Evolutionary conservation across 2,797 vertebrate species (phyloP).

Genomic region (Gallinago solitaria): DNA sequence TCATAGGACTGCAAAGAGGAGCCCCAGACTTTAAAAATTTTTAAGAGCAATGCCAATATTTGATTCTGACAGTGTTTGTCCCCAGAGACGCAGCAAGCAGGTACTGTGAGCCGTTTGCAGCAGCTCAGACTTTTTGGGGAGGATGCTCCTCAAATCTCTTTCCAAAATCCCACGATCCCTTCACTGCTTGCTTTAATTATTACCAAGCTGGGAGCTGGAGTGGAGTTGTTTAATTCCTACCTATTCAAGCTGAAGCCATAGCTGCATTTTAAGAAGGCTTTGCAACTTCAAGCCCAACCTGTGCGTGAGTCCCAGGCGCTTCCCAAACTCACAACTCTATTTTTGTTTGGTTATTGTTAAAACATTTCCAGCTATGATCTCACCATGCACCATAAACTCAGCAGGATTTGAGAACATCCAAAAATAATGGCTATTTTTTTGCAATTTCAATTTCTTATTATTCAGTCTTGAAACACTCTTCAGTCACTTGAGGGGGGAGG

Average conservation of each 20-base stretch:
- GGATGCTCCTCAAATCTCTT: background rate
- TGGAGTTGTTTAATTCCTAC: background rate
- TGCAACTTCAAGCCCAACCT: background rate
- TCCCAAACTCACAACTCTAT: background rate
- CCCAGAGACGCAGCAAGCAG: background rate
- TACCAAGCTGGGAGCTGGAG: background rate
- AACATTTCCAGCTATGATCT: slow-evolving; percentile 12
- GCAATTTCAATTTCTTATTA: background rate
- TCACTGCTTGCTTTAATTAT: background rate
- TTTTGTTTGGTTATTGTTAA: background rate
- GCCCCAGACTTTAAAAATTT: background rate
- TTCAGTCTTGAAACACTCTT: background rate
- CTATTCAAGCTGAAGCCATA: background rate
- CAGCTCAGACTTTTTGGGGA: background rate
- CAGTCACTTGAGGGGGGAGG: accelerated
- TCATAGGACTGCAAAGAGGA: background rate
- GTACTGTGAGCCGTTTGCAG: background rate
- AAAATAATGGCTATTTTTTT: background rate
- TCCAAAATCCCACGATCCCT: background rate
- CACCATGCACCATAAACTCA: background rate
- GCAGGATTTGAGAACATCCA: background rate
- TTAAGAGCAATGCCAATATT: background rate
- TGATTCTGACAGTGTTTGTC: background rate
- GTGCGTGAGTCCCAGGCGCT: background rate
- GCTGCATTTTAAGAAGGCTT: background rate